A percentile compares a stretch with the other conserved stretches of the same genome.
These are phyloP conservation scores for Nipponacmea schrenckii DNA, from an alignment of 2,888 invertebrate species.

Conservation along the genomic window DNA sequence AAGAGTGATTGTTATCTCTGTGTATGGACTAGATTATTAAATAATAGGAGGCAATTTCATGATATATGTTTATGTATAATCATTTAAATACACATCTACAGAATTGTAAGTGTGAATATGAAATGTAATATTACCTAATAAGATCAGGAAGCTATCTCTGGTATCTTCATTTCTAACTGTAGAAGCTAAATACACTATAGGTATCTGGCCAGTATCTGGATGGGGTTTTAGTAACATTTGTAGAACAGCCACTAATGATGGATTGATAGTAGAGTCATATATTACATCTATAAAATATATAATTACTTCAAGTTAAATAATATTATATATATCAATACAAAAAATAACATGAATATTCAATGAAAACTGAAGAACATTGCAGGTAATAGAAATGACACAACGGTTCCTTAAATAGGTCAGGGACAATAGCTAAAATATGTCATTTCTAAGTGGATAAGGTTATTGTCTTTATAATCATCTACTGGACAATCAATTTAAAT, in stretches of 20 bases:
- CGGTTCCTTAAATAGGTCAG: no score
- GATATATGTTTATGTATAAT: no score
- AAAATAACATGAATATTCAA: neutral
- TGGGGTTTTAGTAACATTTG: constrained; percentile 32
- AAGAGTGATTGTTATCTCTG: no score
- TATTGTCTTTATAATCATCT: no score
- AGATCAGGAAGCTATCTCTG: constrained; percentile 54
- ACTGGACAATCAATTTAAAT: no score
- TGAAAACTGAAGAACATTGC: neutral
- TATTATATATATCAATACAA: neutral
- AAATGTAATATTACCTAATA: constrained; percentile 44
- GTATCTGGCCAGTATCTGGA: constrained; percentile 26
- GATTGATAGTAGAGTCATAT: constrained; percentile 56
- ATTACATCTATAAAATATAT: constrained; percentile 53
- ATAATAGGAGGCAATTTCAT: no score
- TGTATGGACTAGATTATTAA: no score
- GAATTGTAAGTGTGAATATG: no score
- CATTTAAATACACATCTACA: no score
- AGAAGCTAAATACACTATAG: constrained; percentile 53
- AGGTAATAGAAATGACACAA: no score
- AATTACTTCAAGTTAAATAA: neutral
- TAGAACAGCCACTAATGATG: constrained; percentile 53
- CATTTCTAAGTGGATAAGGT: no score
- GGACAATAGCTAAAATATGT: no score
- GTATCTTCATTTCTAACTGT: constrained; percentile 60